Conservation (phyloP, 92 coral and sea anemone species). For the Porites cylindrica region DNA sequence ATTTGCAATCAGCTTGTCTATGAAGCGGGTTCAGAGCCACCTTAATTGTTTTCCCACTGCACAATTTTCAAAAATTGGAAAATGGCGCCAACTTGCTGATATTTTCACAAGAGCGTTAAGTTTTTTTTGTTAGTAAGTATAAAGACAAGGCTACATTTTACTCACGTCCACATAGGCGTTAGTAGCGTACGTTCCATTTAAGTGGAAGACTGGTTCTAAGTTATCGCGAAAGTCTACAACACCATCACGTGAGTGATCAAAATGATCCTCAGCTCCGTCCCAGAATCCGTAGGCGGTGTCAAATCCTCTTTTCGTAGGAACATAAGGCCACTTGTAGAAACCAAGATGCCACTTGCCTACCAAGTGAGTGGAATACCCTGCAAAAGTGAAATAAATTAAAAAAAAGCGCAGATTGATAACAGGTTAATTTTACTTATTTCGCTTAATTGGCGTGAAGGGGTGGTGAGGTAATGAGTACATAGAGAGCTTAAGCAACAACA, state of each 20-base stretch:
- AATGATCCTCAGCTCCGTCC: conserved; percentile 77
- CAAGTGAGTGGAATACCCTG: conserved; percentile 74
- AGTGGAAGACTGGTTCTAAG: conserved; percentile 7
- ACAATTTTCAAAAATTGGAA: too few relatives aligned
- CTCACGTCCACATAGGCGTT: conserved; percentile 38
- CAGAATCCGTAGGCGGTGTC: conserved; percentile 75
- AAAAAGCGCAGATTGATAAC: neutral
- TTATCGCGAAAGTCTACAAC: conserved; percentile 45
- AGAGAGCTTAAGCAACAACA: too few relatives aligned
- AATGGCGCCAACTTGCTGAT: too few relatives aligned
- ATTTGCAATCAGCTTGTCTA: too few relatives aligned
- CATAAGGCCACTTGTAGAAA: conserved; percentile 62
- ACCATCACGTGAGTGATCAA: conserved; percentile 28
- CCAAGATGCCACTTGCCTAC: conserved; percentile 91
- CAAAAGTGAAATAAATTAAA: neutral
- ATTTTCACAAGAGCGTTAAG: too few relatives aligned
- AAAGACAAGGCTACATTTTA: neutral
- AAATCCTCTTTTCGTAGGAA: conserved; percentile 78
- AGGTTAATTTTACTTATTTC: too few relatives aligned
- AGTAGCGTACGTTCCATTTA: conserved; percentile 51
- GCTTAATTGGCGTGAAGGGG: too few relatives aligned
- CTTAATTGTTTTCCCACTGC: too few relatives aligned
- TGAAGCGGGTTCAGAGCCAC: too few relatives aligned
- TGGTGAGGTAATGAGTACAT: too few relatives aligned
- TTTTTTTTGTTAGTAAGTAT: too few relatives aligned